phyloP scores from a whole-genome alignment of 2,888 invertebrate genomes.

The Oxytorus armatus region DNA sequence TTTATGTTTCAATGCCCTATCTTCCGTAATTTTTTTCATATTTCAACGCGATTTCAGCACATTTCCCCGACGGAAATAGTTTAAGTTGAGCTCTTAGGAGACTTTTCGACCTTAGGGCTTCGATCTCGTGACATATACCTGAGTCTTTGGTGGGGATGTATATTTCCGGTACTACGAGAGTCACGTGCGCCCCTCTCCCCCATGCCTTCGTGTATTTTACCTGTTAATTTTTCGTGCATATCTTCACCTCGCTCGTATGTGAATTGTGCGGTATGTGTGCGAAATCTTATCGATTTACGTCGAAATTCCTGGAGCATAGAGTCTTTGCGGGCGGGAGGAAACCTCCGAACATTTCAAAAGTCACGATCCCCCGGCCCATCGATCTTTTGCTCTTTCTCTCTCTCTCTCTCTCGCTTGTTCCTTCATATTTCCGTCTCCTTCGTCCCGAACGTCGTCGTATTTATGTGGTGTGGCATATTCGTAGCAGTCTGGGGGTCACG shows the following conservation, averaged over 20 bases:
- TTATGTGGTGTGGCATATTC: slow-evolving; percentile 39
- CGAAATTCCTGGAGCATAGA: slow-evolving; percentile 60
- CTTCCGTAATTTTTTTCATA: not conserved
- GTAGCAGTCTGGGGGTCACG: slow-evolving; percentile 57
- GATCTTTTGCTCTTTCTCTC: not conserved
- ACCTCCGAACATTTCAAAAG: slow-evolving; percentile 60
- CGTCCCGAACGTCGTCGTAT: slow-evolving; percentile 52
- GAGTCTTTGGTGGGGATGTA: too few species aligned
- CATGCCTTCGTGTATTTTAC: slow-evolving; percentile 9
- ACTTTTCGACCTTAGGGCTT: not conserved
- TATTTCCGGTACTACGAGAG: not conserved
- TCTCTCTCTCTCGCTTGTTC: slow-evolving; percentile 2
- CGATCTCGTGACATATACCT: not conserved
- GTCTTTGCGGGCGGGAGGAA: not conserved
- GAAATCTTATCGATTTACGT: slow-evolving; percentile 64
- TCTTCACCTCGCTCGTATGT: slow-evolving; percentile 28
- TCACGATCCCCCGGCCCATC: slow-evolving; percentile 68
- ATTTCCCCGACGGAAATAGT: not conserved
- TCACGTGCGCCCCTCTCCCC: not conserved
- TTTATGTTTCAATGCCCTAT: too few species aligned
- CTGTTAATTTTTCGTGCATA: slow-evolving; percentile 18
- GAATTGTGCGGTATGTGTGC: slow-evolving; percentile 32
- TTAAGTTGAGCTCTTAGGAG: not conserved
- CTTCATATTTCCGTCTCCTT: slow-evolving; percentile 5
- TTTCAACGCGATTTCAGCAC: not conserved